These are phyloP conservation scores for Girardia tigrina DNA, from an alignment of 2,888 invertebrate genomes.

Conservation along the genomic window DNA sequence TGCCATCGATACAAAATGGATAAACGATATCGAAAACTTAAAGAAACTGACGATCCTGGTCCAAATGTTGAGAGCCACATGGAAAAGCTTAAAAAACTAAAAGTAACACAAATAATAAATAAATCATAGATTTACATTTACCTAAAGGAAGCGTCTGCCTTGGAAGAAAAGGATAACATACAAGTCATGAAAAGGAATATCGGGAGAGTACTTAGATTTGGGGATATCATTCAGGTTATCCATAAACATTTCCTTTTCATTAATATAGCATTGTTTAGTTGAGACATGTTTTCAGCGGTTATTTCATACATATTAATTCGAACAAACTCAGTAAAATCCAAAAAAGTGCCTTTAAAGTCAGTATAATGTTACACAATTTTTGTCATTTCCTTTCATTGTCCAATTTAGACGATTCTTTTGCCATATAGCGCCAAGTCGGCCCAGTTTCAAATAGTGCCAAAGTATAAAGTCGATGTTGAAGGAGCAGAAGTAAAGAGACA, in stretches of 20 bases:
- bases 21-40: conserved; percentile 28
- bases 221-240: conserved; percentile 28
- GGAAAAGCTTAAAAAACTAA: not conserved
- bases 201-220: conserved; percentile 28
- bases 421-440: conserved; percentile 31
- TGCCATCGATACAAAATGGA: conserved; percentile 32
- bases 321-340: conserved; percentile 30
- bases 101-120: too few species aligned
- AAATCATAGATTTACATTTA: too few species aligned
- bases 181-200: conserved; percentile 32
- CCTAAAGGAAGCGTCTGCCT: conserved; percentile 21
- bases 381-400: not conserved
- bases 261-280: not conserved
- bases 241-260: not conserved
- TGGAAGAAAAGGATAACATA: conserved; percentile 30
- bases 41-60: not conserved
- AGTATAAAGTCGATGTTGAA: conserved; percentile 32
- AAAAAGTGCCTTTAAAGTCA: conserved; percentile 31
- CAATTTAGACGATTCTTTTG: conserved; percentile 20
- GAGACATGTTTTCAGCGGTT: conserved; percentile 28
- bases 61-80: conserved; percentile 17
- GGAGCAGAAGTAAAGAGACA: conserved; percentile 26
- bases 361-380: not conserved
- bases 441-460: conserved; percentile 32
- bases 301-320: conserved; percentile 27